Evolutionary conservation across 2,888 invertebrate species (phyloP).

Genomic region (Lepidocyrtoides sp.): DNA sequence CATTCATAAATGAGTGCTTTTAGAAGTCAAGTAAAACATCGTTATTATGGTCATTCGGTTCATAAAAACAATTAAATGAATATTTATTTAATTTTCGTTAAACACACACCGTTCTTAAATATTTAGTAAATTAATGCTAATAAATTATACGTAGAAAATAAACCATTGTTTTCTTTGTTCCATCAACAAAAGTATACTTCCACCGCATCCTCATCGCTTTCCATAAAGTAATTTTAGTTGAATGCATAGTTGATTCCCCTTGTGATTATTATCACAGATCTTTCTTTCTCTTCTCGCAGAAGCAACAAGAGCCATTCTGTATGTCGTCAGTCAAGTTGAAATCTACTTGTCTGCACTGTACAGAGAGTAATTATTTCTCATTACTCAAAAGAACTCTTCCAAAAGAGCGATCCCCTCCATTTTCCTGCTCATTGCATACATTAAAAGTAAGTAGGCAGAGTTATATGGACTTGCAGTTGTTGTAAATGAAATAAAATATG

Average conservation of each 20-base stretch:
- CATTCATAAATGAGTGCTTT: no score
- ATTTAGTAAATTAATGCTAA: no score
- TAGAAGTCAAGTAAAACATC: no score
- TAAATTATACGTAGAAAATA: no score
- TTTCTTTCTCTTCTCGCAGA: not conserved
- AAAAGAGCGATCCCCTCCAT: slow-evolving; percentile 49
- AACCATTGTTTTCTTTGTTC: not conserved
- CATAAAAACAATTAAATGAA: no score
- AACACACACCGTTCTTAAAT: no score
- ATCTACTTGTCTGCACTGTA: slow-evolving; percentile 80
- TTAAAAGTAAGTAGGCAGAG: slow-evolving; percentile 47
- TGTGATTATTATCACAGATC: slow-evolving; percentile 48
- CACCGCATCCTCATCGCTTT: slow-evolving; percentile 21
- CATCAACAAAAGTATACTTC: not conserved
- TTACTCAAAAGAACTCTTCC: slow-evolving; percentile 75
- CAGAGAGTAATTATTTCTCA: slow-evolving; percentile 83
- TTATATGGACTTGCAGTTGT: no score
- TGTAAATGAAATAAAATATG: not conserved
- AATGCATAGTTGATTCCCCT: not conserved
- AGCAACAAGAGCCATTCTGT: slow-evolving; percentile 61
- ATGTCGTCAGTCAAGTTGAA: slow-evolving; percentile 71
- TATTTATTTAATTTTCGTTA: no score
- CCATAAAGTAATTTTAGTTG: not conserved
- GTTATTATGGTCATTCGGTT: no score
- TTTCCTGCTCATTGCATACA: slow-evolving; percentile 41